These are phyloP conservation scores for Drosophila persimilis DNA, from an alignment of 1,140 invertebrate genomes.

Conservation along the genomic window DNA sequence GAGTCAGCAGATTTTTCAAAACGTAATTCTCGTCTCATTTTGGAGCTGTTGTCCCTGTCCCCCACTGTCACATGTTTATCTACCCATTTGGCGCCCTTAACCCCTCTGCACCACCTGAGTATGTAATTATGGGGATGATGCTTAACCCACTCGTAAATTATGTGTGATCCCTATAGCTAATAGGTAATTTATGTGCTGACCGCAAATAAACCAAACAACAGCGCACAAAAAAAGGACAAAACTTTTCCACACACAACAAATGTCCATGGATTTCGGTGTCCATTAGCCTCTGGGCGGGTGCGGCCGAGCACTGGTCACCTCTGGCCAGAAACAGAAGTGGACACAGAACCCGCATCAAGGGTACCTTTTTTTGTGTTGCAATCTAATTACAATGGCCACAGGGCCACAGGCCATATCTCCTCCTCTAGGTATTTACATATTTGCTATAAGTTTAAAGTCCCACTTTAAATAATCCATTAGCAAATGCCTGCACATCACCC, in stretches of 20 bases:
- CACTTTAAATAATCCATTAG: conserved; percentile 81
- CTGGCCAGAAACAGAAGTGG: conserved; percentile 5
- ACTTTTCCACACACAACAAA: conserved; percentile 59
- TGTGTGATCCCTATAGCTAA: conserved; percentile 76
- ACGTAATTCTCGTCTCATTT: neutral
- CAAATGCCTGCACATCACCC: conserved; percentile 44
- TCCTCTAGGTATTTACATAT: neutral
- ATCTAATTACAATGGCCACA: conserved; percentile 65
- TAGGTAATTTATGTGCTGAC: conserved; percentile 74
- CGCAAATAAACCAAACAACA: conserved; percentile 11
- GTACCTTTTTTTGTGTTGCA: conserved; percentile 48
- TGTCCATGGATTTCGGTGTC: conserved; percentile 65
- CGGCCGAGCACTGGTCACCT: conserved; percentile 49
- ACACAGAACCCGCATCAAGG: conserved; percentile 52
- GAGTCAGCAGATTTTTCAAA: conserved; percentile 59
- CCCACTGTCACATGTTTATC: conserved; percentile 11
- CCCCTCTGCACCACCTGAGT: conserved; percentile 14
- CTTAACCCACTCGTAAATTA: conserved; percentile 78
- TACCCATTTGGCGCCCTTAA: neutral
- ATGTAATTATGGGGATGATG: conserved; percentile 50
- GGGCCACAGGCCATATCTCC: conserved; percentile 8
- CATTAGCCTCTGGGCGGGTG: conserved; percentile 62
- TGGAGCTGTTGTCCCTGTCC: neutral
- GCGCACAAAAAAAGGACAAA: conserved; percentile 41
- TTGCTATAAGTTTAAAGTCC: conserved; percentile 52